Base-by-base conservation (phyloP, 2,888 invertebrate species). In the Ecliptopera silaceata region DNA sequence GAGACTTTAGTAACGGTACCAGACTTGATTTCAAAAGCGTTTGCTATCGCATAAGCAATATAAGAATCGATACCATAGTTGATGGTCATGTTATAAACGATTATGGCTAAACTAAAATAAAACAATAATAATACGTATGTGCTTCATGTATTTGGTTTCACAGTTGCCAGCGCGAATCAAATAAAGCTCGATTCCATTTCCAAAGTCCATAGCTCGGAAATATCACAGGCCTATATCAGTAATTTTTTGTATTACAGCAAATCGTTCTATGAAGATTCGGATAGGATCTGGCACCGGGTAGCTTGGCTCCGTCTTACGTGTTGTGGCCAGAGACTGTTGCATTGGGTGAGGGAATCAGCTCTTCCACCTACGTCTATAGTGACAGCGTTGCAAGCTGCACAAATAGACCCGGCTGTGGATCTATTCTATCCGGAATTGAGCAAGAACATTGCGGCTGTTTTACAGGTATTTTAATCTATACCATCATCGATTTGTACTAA, bases 371-470 rank as follows among this genome's bases (percentile, higher is more conserved):
- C 83, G 0, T 69, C 82, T 0, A 61, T 90, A 1, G 65, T 82
- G 0, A 62, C 65, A 1, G 84, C 86, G 0, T 46, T 91, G 51
- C 88, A 86, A 59, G 49, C 65, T 0, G 88, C 85, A 0, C 83
- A 79, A 46, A 68, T 90, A 1, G 89, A 90, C 52, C 88, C 87
- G 0, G 84, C 84, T 0, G 36, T 88, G 6, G 80, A 83, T 5
- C 51, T 88, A 18, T 73, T 88, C 43, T 88, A 87, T 50, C 86
- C 88, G 0, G 70, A 74, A 1, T 56, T 86, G 15, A 74, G 72
- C 54, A 68, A 69, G 38, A 74, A 64, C 56, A 73, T 88, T 36
- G 65, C 75, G 32, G 52, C 47, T 12, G 74, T 79, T 53, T 70
- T 90, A 57, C 72, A 80, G 75, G 88, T 85, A 65, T 15, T 13